Percentiles rank a stretch among this genome's conserved stretches.
phyloP scores from a whole-genome alignment of 2,888 invertebrate genomes.

The Diploptera punctata region DNA sequence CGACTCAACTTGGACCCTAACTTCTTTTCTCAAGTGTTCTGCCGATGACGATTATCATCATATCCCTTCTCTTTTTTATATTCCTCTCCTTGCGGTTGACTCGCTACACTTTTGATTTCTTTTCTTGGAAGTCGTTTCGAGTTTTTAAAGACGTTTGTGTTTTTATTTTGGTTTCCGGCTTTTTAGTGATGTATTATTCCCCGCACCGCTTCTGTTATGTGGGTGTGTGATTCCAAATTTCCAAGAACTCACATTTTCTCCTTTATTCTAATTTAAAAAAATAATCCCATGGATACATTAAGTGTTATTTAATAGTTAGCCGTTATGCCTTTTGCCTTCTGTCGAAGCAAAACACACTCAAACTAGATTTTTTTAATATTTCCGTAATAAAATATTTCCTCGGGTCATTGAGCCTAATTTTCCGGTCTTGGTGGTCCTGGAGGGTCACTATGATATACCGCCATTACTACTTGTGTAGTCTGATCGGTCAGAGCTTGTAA shows the following conservation, averaged over 20 bases:
- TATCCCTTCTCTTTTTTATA: neutral
- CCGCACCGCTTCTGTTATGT: neutral
- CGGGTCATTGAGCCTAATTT: no score
- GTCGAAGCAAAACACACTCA: no score
- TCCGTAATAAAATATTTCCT: no score
- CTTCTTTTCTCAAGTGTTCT: neutral
- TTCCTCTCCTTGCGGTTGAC: neutral
- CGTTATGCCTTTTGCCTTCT: neutral
- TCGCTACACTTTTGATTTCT: conserved; percentile 16
- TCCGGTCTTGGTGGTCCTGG: no score
- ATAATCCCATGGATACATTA: neutral
- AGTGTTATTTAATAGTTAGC: neutral
- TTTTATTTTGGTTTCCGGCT: conserved; percentile 6
- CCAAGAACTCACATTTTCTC: neutral
- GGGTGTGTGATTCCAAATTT: neutral
- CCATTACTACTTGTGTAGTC: no score
- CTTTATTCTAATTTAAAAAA: neutral
- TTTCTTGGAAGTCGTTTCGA: conserved; percentile 12
- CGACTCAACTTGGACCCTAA: neutral
- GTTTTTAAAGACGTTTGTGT: neutral
- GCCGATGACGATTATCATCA: conserved; percentile 10
- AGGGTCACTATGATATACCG: no score
- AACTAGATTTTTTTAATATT: no score
- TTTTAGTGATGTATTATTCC: neutral
- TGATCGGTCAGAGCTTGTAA: no score